Base-by-base conservation (phyloP, 2,113 vertebrate genomes). In the Abramis brama region DNA sequence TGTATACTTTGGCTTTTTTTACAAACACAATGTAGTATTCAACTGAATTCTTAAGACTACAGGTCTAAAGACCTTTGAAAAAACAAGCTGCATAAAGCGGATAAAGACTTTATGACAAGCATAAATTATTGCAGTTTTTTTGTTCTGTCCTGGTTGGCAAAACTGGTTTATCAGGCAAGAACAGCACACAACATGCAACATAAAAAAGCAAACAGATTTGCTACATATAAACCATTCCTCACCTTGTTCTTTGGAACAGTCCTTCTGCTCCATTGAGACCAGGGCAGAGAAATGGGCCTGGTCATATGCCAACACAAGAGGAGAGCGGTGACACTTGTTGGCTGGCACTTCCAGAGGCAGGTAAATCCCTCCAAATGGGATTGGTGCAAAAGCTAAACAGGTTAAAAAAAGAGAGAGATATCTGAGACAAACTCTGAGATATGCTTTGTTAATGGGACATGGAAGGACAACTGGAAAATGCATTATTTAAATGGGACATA, bases 271-370 rank as follows among this genome's bases (percentile, higher is more conserved):
- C 98, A 98, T 99, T 88, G 98, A 99, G 23, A 99, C 98, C 80
- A 99, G 95, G 6, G 98, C 98, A 30, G 98, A 99, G 21, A 99
- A 99, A 93, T 99, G 98, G 1, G 98, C 98, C 93, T 99, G 98
- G 87, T 99, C 98, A 0, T 99, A 99, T 0, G 98, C 97, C 82
- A 99, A 94, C 1, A 99, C 98, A 88, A 99, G 90, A 0, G 98
- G 98, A 0, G 97, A 98, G 43, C 97, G 95, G 60, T 99, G 97
- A 92, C 98, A 99, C 93, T 97, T 97, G 93, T 89, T 94, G 85
- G 96, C 94, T 1, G 97, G 96, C 59, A 97, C 97, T 83, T 99
- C 98, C 94, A 99, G 91, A 2, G 98, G 98, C 5, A 99, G 94
- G 83, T 99, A 99, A 87, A 99, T 97, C 52, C 98, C 98, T 85